A percentile compares a stretch with the other conserved stretches of the same genome.
Evolutionary conservation across 2,113 vertebrate species (phyloP).

Genomic region (Aix galericulata): DNA sequence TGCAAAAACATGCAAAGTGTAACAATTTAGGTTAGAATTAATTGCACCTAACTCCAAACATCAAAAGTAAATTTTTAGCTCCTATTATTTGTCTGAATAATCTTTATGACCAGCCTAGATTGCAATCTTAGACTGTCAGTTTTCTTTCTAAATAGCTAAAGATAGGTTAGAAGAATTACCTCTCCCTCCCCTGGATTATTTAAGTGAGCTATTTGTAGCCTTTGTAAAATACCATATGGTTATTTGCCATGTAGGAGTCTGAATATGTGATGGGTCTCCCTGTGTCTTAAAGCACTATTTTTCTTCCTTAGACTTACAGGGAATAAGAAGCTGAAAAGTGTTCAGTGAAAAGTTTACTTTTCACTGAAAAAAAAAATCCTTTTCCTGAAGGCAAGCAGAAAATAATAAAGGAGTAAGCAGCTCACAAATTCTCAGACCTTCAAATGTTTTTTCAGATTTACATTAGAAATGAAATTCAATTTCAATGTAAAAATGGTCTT

Average conservation of each 20-base stretch:
- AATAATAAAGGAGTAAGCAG: not conserved
- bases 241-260: not conserved
- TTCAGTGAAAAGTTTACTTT: not conserved
- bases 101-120: not conserved
- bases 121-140: not conserved
- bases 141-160: not conserved
- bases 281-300: not conserved
- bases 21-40: not conserved
- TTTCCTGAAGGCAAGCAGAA: not conserved
- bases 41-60: not conserved
- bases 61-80: not conserved
- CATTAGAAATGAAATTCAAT: not conserved
- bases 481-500: not conserved
- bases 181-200: not conserved
- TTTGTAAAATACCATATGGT: not conserved
- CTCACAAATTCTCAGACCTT: not conserved
- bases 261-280: not conserved
- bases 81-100: not conserved
- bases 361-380: not conserved
- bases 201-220: not conserved
- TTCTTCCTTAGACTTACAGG: not conserved
- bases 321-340: not conserved
- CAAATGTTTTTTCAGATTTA: not conserved
- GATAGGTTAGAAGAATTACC: not conserved
- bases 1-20: not conserved